Base-by-base conservation (phyloP, 2,797 vertebrate species). In the Cirrhinus molitorella region DNA sequence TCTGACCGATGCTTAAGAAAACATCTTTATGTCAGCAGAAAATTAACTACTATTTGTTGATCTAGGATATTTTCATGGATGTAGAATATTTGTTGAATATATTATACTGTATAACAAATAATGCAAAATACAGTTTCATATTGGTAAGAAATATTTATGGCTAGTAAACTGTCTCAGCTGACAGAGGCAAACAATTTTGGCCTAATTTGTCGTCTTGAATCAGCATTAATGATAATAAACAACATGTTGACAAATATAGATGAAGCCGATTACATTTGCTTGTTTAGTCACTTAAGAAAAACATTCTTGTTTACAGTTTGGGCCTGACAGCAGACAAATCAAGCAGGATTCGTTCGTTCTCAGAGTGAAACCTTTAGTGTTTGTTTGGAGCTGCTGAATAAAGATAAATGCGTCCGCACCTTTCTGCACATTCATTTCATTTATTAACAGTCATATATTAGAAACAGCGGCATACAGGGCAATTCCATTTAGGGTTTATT, bases 401-500 rank as follows among this genome's bases (percentile, higher is more conserved):
- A 91, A 90, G 90, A 93, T 94, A 91, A 91, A 91, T 89, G 92
- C 90, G 92, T 91, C 89, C 92, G 91, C 88, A 87, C 65, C 79
- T 90, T 88, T 87, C 92, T 91, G 91, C 91, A 93, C 90, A 90
- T 93, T 92, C 92, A 92, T 92, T 94, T 89, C 91, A 91, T 92
- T 94, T 94, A 95, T 94, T 93, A 94, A 94, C 94, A 92, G 92
- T 93, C 88, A 94, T 94, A 94, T 94, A 94, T 95, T 94, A 93
- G 74, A 95, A 93, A 93, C 90, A 89, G 68, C 80, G 88, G 85
- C 85, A 91, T 88, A 65, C 87, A 89, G 92, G 92, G 94, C 94
- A 92, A 92, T 92, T 93, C 90, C 93, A 95, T 95, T 95, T 94
- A 93, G 93, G 91, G 94, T 94, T 94, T 95, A 95, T 95, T 94